Base-by-base conservation (phyloP, 2,113 vertebrate genomes). In the Phoenicopterus ruber region DNA sequence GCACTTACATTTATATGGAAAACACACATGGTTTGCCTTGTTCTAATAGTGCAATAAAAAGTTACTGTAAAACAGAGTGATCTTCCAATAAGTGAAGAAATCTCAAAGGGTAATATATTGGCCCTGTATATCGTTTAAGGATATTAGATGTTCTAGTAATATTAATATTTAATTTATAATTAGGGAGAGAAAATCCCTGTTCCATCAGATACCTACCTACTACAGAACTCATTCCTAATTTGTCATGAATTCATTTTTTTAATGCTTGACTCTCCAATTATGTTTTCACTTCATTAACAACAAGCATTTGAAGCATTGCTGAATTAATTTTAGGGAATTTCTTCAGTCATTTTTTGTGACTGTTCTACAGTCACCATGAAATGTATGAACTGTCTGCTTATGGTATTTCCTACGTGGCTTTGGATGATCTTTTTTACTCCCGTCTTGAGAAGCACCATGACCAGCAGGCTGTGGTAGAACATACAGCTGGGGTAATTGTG, bases 21-120 rank as follows among this genome's bases (percentile, higher is more conserved):
- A 88, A 86, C 2, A 1, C 1, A 5, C 0, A 0, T 28, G 4
- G 9, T n/a, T 88, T 74, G 3, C 6, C 8, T 42, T 72, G 14
- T 59, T 58, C 36, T 73, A 80, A 90, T 10, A 69, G 24, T 21
- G 9, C 13, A 87, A 61, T 52, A 18, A 49, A 88, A 79, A 67
- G 22, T 31, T 31, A 15, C 18, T 25, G 19, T 63, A 54, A 83
- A 84, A 55, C 3, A 47, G 11, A 59, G 13, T 22, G 8, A 34
- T 29, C 21, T 44, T 94, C 29, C 19, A 79, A 21, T 25, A 72
- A 65, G 13, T 14, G 49, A 88, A 38, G 69, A 76, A 74, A 79
- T 44, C 22, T 66, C 47, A 26, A 79, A 57, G 25, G 11, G 8
- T 84, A 81, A 59, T 77, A 32, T 54, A 71, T 19, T 82, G 22